Percentiles rank a stretch among this genome's conserved stretches.
Evolutionary conservation across 2,113 vertebrate genomes (phyloP).

Genomic region (Clarias macrocephalus): DNA sequence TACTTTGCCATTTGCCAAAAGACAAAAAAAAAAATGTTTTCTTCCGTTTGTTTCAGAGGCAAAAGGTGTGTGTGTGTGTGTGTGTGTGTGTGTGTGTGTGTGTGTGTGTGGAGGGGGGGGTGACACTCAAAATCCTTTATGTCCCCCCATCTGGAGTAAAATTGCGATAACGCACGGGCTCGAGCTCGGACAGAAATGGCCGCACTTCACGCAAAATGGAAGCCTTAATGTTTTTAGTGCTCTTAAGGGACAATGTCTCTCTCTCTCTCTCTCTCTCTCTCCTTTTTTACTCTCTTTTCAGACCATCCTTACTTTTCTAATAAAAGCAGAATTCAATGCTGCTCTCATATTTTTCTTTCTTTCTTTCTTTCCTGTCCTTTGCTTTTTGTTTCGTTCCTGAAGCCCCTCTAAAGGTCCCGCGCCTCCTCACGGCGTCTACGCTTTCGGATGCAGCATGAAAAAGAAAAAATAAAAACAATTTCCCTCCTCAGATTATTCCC

Average conservation of each 20-base stretch:
- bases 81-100: constrained; percentile 6
- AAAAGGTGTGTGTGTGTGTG: constrained; percentile 20
- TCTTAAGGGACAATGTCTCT: constrained; percentile 37
- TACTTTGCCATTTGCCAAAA: constrained; percentile 57
- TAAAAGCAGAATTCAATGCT: constrained; percentile 15
- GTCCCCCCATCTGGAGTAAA: constrained; percentile 12
- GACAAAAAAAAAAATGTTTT: constrained; percentile 54
- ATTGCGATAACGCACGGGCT: constrained; percentile 32
- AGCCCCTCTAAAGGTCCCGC: not conserved
- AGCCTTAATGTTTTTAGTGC: constrained; percentile 42
- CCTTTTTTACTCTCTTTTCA: not conserved
- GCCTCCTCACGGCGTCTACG: not conserved
- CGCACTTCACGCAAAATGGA: constrained; percentile 45
- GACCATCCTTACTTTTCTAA: not conserved
- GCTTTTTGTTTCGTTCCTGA: not conserved
- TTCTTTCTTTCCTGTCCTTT: not conserved
- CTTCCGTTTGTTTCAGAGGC: constrained; percentile 30
- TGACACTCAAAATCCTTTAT: constrained; percentile 8
- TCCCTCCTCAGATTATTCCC: not conserved
- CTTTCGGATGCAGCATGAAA: not conserved
- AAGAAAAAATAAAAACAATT: not conserved
- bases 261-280: not conserved
- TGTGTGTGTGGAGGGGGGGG: not conserved
- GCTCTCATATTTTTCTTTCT: not conserved
- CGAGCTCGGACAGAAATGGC: constrained; percentile 36